A percentile compares a stretch with the other conserved stretches of the same genome.
Evolutionary conservation across 2,888 invertebrate species (phyloP).

Genomic region (Drosophila anomalipes): DNA sequence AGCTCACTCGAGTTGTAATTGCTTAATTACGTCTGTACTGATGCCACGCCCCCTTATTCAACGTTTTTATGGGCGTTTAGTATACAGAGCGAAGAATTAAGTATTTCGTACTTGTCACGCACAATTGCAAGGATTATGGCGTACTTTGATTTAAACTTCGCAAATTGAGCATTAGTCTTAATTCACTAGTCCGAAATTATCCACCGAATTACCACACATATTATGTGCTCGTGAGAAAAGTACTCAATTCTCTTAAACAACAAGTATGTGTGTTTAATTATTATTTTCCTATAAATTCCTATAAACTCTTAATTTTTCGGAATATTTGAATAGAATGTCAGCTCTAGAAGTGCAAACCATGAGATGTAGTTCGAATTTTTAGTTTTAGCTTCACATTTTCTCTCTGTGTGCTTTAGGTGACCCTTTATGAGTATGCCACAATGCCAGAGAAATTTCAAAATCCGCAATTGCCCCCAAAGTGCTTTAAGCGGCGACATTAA

Average conservation of each 20-base stretch:
- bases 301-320: not conserved
- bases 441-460: conserved; percentile 13
- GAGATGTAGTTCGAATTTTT: too few relatives aligned
- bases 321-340: not conserved
- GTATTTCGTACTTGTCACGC: not conserved
- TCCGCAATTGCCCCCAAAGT: conserved; percentile 45
- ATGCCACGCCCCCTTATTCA: conserved; percentile 15
- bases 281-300: not conserved
- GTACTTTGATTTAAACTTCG: not conserved
- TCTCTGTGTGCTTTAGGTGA: conserved; percentile 1
- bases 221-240: not conserved
- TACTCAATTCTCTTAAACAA: not conserved
- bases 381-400: not conserved
- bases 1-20: conserved; percentile 60
- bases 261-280: not conserved
- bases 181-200: not conserved
- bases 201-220: not conserved
- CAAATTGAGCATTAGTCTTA: not conserved
- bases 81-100: not conserved
- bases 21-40: conserved; percentile 72
- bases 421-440: conserved; percentile 26
- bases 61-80: conserved; percentile 33
- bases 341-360: not conserved
- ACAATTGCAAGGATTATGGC: not conserved
- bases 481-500: conserved; percentile 39